Evolutionary conservation across 2,113 vertebrate genomes (phyloP).

Genomic region (Saccopteryx bilineata): DNA sequence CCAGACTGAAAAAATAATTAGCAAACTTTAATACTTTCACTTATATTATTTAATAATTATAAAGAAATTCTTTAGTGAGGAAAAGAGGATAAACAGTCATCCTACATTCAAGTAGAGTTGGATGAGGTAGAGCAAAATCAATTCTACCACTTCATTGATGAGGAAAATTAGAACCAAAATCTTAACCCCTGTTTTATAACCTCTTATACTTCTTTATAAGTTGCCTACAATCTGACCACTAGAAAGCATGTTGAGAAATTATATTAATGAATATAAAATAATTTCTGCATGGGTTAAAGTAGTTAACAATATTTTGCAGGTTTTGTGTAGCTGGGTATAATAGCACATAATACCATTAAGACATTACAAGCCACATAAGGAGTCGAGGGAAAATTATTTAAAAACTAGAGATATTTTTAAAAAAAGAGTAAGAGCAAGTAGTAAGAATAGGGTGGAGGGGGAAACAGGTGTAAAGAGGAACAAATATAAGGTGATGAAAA

Average conservation of each 20-base stretch:
- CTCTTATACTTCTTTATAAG: not conserved
- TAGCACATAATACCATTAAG: not conserved
- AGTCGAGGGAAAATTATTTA: not conserved
- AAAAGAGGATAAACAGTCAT: not conserved
- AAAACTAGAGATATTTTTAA: not conserved
- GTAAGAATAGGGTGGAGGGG: too few relatives aligned
- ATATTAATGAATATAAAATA: not conserved
- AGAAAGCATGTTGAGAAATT: not conserved
- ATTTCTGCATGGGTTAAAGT: not conserved
- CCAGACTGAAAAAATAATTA: not conserved
- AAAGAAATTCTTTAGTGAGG: not conserved
- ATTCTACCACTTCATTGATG: not conserved
- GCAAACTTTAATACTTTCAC: not conserved
- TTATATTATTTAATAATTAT: not conserved
- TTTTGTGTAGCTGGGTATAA: not conserved
- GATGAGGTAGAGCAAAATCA: not conserved
- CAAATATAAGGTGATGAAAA: too few relatives aligned
- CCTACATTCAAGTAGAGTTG: not conserved
- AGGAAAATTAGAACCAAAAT: not conserved
- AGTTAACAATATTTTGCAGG: not conserved
- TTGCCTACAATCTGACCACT: not conserved
- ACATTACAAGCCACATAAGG: not conserved
- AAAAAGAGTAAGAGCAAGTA: not conserved
- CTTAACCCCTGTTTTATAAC: not conserved
- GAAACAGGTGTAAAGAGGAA: too few relatives aligned